Base-by-base conservation (phyloP, 2,113 vertebrate genomes). In the Tauraco erythrolophus region DNA sequence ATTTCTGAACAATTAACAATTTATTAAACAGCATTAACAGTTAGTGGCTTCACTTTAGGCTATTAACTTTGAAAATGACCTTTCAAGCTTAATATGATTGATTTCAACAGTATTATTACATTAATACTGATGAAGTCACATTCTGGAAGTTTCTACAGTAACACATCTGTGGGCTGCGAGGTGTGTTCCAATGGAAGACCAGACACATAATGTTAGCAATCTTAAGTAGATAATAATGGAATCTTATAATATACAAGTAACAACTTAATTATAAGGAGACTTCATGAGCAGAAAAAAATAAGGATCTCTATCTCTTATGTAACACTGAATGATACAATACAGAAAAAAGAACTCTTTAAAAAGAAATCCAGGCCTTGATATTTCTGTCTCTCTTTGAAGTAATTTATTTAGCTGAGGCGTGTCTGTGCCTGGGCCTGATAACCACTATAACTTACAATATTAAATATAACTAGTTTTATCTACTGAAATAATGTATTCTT, bases 11-110 rank as follows among this genome's bases (percentile, higher is more conserved):
- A 85, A 43, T 82, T 77, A 94, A 80, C 28, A 66, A 30, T 17
- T 31, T 90, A 15, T 14, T 70, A 69, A 46, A 53, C 11, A 91
- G 1, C 23, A 64, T 83, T 92, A 93, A 54, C 6, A 72, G 8
- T 82, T 94, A 92, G 39, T 74, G n/a, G 31, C 14, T 88, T 83
- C 24, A 17, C 28, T 74, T 80, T 65, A 79, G 56, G 53, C 12
- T 85, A 14, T 83, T 93, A 72, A 87, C 45, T 95, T 96, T 91
- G 37, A 94, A 97, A 96, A 82, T 82, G 3, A 91, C 39, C 19
- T 75, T 95, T 94, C 37, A 88, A 79, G 13, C 11, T 87, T 60
- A 50, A 62, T 60, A 28, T 60, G 72, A 94, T 85, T 94, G 43
- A 89, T 86, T 87, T 91, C 11, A 53, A 22, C 27, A 11, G 23